Percentiles rank a stretch among this genome's conserved stretches.
These are phyloP conservation scores for Neolamprologus sp. DNA, from an alignment of 2,113 vertebrate genomes.

Conservation along the genomic window DNA sequence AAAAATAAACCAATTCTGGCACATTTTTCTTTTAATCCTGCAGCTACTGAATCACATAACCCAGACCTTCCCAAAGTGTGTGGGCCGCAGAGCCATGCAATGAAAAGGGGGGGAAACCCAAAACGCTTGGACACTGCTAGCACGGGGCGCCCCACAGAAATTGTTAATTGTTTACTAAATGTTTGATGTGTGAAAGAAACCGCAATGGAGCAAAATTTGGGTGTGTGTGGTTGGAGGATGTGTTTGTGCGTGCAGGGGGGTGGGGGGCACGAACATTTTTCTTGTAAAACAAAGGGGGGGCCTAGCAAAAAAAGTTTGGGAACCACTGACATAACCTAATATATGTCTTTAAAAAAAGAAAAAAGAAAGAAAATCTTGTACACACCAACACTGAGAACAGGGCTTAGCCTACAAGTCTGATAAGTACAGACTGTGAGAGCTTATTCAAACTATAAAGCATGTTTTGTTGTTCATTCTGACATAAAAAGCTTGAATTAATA, in stretches of 20 bases:
- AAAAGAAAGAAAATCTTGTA: background rate
- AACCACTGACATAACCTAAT: background rate
- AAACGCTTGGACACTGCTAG: background rate
- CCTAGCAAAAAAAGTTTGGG: background rate
- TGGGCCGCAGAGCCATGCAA: background rate
- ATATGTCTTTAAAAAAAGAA: background rate
- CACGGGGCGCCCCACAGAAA: background rate
- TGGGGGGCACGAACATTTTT: background rate
- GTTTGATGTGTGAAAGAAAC: background rate
- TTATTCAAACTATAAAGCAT: background rate
- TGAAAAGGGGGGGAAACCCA: accelerated
- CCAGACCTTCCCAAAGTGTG: background rate
- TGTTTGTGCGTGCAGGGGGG: background rate
- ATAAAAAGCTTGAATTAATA: background rate
- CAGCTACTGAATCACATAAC: background rate
- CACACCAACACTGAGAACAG: background rate
- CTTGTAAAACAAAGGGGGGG: background rate
- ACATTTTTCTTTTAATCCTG: background rate
- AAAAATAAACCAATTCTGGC: background rate
- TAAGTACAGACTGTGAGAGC: background rate
- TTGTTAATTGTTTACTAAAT: background rate
- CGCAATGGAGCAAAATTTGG: background rate
- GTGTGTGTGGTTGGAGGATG: background rate
- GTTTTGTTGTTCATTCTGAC: background rate
- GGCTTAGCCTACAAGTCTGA: background rate